Percentiles rank a stretch among this genome's conserved stretches.
Conservation (phyloP, 2,888 invertebrate genomes). For the Cryptocheilus praepositus region DNA sequence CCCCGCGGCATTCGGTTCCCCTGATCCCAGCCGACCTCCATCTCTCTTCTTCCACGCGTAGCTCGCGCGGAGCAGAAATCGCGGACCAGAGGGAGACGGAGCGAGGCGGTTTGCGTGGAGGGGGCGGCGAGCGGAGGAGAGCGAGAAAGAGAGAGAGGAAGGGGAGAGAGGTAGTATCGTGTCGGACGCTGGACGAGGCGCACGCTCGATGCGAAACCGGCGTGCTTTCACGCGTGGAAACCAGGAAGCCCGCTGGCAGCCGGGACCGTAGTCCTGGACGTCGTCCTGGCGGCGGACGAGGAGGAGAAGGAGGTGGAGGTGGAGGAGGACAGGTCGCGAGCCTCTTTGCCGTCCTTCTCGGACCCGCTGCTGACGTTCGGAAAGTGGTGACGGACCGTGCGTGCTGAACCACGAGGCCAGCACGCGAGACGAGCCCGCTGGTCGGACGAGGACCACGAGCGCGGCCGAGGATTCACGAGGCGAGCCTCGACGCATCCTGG, state of each 20-base stretch:
- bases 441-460: slow-evolving; percentile 46
- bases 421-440: slow-evolving; percentile 34
- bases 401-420: slow-evolving; percentile 47
- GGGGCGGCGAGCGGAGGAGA: slow-evolving; percentile 55
- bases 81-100: slow-evolving; percentile 59
- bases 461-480: slow-evolving; percentile 46
- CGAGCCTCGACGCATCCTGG: slow-evolving; percentile 44
- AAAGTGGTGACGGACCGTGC: slow-evolving; percentile 44
- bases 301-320: slow-evolving; percentile 9
- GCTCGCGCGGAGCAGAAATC: slow-evolving; percentile 33
- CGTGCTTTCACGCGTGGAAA: slow-evolving; percentile 63
- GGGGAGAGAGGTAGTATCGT: slow-evolving; percentile 71
- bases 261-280: slow-evolving; percentile 35
- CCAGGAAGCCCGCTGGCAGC: slow-evolving; percentile 41
- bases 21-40: no score
- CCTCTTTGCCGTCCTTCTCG: slow-evolving; percentile 7
- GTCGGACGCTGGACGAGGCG: slow-evolving; percentile 73
- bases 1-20: no score
- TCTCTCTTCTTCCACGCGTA: background rate
- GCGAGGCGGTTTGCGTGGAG: slow-evolving; percentile 54
- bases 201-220: slow-evolving; percentile 69
- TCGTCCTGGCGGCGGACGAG: slow-evolving; percentile 21
- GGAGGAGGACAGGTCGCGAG: slow-evolving; percentile 4
- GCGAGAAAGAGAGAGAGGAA: slow-evolving; percentile 62
- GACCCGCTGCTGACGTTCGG: slow-evolving; percentile 14